Evolutionary conservation across 2,797 vertebrate species (phyloP).

Genomic region (Poliocrania exsul): DNA sequence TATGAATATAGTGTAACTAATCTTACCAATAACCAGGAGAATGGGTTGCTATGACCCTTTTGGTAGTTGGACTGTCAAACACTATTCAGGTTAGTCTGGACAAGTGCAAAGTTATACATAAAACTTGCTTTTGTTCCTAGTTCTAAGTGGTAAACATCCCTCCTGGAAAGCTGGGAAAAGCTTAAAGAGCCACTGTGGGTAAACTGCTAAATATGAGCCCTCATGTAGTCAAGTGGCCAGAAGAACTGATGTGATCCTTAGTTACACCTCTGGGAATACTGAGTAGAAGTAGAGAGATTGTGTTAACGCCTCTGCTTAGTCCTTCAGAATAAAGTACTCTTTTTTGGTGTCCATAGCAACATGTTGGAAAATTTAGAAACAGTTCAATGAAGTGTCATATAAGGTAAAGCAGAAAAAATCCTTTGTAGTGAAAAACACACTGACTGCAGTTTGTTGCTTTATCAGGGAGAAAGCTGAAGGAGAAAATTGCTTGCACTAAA

Average conservation of each 20-base stretch:
- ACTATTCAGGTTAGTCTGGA: not conserved
- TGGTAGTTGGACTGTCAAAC: not conserved
- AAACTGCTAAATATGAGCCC: not conserved
- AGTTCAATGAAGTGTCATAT: not conserved
- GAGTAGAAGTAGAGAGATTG: not conserved
- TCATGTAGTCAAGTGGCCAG: fast-evolving
- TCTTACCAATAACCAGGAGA: not conserved
- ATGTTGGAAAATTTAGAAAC: not conserved
- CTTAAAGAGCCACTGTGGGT: not conserved
- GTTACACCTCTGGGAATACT: not conserved
- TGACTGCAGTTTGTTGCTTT: not conserved
- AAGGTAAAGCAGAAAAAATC: conserved; percentile 3
- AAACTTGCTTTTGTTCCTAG: not conserved
- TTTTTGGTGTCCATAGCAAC: conserved; percentile 38
- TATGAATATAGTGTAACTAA: not conserved
- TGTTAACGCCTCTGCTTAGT: not conserved
- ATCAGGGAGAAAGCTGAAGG: not conserved
- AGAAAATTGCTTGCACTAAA: not conserved
- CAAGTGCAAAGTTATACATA: not conserved
- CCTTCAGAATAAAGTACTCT: not conserved
- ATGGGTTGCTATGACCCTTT: not conserved
- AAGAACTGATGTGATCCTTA: not conserved
- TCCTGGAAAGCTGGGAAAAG: not conserved
- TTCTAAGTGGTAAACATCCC: not conserved
- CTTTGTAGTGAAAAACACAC: not conserved